A percentile compares a stretch with the other conserved stretches of the same genome.
Conservation (phyloP, 2,888 invertebrate genomes). For the Microctonus hyperodae region DNA sequence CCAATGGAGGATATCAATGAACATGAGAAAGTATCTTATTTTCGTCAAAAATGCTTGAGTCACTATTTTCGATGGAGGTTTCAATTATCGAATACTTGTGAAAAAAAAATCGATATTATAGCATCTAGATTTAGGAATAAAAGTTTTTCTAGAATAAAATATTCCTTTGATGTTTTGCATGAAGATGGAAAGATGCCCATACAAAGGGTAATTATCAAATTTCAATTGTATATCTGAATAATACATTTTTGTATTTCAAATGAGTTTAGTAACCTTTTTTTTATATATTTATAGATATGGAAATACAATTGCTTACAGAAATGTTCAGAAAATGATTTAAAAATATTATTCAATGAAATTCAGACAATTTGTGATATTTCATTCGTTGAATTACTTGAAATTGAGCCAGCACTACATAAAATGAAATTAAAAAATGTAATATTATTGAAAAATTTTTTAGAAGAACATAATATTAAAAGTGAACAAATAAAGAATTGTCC, state of each 20-base stretch:
- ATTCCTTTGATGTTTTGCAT: constrained; percentile 67
- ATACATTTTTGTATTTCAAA: constrained; percentile 1
- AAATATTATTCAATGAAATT: constrained; percentile 67
- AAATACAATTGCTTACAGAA: constrained; percentile 70
- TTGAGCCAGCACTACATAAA: constrained; percentile 71
- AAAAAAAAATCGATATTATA: constrained; percentile 59
- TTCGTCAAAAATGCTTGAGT: constrained; percentile 53
- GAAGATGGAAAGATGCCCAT: constrained; percentile 67
- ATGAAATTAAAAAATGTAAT: constrained; percentile 67
- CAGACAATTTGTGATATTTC: constrained; percentile 66
- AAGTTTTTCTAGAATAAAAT: constrained; percentile 65
- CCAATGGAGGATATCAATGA: constrained; percentile 41
- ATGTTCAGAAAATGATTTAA: constrained; percentile 68
- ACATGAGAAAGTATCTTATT: constrained; percentile 47
- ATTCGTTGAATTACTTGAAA: constrained; percentile 65
- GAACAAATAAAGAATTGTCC: constrained; percentile 66
- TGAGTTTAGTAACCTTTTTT: not conserved
- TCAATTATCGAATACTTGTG: constrained; percentile 57
- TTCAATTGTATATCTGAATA: not conserved
- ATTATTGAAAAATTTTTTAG: constrained; percentile 67
- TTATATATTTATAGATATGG: constrained; percentile 59
- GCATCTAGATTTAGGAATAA: constrained; percentile 58
- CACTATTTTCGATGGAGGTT: constrained; percentile 62
- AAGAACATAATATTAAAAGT: constrained; percentile 65
- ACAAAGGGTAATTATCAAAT: constrained; percentile 50